Evolutionary conservation across 2,113 vertebrate genomes (phyloP).

Genomic region (Origma solitaria): DNA sequence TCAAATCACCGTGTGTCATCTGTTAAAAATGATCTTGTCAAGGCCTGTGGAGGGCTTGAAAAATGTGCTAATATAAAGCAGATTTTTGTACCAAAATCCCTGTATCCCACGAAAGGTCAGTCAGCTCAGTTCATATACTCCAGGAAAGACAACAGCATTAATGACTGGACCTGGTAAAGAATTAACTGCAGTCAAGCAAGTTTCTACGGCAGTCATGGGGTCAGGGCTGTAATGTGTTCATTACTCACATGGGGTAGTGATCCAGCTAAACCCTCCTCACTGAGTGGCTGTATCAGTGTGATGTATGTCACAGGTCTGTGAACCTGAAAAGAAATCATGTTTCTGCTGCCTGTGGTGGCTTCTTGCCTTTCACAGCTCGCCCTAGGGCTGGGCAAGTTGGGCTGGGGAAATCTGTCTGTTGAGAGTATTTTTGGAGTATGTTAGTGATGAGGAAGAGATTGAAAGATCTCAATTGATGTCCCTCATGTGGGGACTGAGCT

Average conservation of each 20-base stretch:
- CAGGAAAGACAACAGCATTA: background rate
- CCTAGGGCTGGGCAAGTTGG: background rate
- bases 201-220: background rate
- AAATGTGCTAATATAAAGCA: slow-evolving; percentile 57
- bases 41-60: background rate
- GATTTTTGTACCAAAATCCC: slow-evolving; percentile 24
- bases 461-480: background rate
- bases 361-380: background rate
- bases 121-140: background rate
- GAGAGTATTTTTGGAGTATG: background rate
- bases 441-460: background rate
- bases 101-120: background rate
- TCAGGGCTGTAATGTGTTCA: slow-evolving; percentile 23
- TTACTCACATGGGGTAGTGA: background rate
- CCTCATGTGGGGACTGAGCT: background rate
- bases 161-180: background rate
- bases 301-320: background rate
- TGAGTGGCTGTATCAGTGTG: background rate
- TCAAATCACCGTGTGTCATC: background rate
- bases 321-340: background rate
- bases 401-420: background rate
- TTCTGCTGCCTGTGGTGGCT: background rate
- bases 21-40: slow-evolving; percentile 52
- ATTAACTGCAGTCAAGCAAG: background rate
- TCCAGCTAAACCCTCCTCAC: background rate